Conservation (phyloP, 2,888 invertebrate species). For the Dryobota labecula region DNA sequence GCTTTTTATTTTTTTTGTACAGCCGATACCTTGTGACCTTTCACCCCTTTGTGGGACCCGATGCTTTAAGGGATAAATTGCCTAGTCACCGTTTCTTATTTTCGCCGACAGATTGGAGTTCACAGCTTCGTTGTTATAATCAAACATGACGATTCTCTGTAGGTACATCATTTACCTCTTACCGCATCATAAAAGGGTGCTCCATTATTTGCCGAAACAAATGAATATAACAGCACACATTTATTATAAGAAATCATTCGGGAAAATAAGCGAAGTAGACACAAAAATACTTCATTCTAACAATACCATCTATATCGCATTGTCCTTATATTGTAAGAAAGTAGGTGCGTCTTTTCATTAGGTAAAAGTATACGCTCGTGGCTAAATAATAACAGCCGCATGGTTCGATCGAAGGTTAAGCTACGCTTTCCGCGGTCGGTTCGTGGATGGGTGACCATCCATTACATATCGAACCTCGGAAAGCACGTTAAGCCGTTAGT, state of each 20-base stretch:
- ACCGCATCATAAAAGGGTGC: constrained; percentile 18
- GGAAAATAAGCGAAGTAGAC: constrained; percentile 2
- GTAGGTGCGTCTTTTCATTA: too few relatives aligned
- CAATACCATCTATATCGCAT: constrained; percentile 3
- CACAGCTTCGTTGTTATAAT: not conserved
- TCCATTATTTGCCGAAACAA: constrained; percentile 15
- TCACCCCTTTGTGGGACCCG: too few relatives aligned
- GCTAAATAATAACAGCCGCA: too few relatives aligned
- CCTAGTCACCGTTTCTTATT: not conserved
- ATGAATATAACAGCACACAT: constrained; percentile 8
- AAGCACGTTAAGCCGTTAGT: too few relatives aligned
- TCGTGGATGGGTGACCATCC: too few relatives aligned
- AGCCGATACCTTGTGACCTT: too few relatives aligned
- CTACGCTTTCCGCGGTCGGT: too few relatives aligned
- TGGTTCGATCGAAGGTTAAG: too few relatives aligned
- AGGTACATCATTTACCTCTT: constrained; percentile 10
- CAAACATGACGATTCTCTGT: not conserved
- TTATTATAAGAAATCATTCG: constrained; percentile 16
- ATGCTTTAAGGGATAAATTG: not conserved
- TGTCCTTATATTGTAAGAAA: constrained; percentile 1
- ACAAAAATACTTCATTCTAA: constrained; percentile 16
- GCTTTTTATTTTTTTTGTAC: too few relatives aligned
- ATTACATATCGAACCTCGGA: too few relatives aligned
- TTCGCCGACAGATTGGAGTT: not conserved
- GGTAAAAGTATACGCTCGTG: too few relatives aligned